These are phyloP conservation scores for Clusia tigrina DNA, from an alignment of 2,888 invertebrate genomes.

Conservation along the genomic window DNA sequence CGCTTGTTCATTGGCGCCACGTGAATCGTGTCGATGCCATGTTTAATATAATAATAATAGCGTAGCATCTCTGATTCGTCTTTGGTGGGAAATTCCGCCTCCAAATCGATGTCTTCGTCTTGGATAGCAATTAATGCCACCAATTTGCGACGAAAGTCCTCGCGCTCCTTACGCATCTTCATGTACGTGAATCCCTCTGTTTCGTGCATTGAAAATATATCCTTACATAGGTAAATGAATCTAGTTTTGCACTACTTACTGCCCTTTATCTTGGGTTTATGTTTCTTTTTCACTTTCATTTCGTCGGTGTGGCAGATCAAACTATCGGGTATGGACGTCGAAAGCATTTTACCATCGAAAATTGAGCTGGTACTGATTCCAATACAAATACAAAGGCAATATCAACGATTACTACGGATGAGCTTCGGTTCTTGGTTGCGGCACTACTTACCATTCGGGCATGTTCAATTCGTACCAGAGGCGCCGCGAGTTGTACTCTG, in stretches of 20 bases:
- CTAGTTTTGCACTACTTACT: slow-evolving; percentile 24
- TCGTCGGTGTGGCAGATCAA: slow-evolving; percentile 63
- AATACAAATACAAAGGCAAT: too few relatives aligned
- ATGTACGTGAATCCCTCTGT: slow-evolving; percentile 73
- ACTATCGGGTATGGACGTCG: slow-evolving; percentile 70
- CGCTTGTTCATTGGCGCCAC: slow-evolving; percentile 83
- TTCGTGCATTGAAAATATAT: slow-evolving; percentile 26
- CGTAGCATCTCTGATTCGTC: slow-evolving; percentile 76
- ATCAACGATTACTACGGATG: too few relatives aligned
- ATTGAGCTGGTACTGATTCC: slow-evolving; percentile 53
- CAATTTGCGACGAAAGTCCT: slow-evolving; percentile 82
- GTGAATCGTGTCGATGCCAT: slow-evolving; percentile 89
- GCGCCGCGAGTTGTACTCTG: slow-evolving; percentile 56
- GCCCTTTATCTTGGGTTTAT: slow-evolving; percentile 47
- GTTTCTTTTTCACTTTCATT: slow-evolving; percentile 62
- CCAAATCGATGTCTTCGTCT: slow-evolving; percentile 52
- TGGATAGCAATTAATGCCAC: slow-evolving; percentile 76
- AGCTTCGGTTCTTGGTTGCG: too few relatives aligned
- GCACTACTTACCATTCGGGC: too few relatives aligned
- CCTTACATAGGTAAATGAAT: neutral
- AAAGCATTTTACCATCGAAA: slow-evolving; percentile 64
- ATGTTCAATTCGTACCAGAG: slow-evolving; percentile 63
- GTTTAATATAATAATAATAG: slow-evolving; percentile 89
- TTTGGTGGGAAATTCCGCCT: slow-evolving; percentile 67
- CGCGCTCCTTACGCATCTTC: slow-evolving; percentile 76